These are phyloP conservation scores for Dipodomys merriami DNA, from an alignment of 2,113 vertebrate species.

Conservation along the genomic window DNA sequence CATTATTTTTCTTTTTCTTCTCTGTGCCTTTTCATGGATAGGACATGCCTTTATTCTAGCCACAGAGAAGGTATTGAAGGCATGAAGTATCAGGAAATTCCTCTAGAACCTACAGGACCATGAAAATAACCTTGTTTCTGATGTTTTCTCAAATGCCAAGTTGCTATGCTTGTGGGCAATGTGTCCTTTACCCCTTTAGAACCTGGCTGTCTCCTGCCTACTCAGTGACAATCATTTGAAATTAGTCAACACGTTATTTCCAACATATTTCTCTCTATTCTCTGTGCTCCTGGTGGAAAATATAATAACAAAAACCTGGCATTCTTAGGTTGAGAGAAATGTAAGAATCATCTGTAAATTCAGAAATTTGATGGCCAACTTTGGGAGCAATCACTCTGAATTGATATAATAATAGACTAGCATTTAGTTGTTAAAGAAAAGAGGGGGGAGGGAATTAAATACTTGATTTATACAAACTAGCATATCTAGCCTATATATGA, in stretches of 20 bases:
- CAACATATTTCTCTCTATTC: conserved; percentile 51
- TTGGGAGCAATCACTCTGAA: background rate
- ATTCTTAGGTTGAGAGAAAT: background rate
- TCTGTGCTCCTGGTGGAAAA: background rate
- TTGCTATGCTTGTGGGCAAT: accelerated
- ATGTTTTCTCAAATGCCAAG: background rate
- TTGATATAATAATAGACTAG: background rate
- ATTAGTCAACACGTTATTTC: background rate
- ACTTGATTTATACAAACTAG: background rate
- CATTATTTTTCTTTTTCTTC: background rate
- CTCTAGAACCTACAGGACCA: background rate
- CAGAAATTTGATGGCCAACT: background rate
- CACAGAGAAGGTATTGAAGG: background rate
- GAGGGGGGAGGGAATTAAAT: background rate
- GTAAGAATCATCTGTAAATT: conserved; percentile 24
- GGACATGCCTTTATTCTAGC: too few species aligned
- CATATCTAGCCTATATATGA: background rate
- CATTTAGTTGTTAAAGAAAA: background rate
- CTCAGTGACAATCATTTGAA: background rate
- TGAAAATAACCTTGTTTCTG: background rate
- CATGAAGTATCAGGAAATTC: background rate
- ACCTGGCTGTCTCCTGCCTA: background rate
- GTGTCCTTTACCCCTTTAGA: background rate
- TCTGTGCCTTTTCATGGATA: background rate
- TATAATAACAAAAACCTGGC: background rate